These are phyloP conservation scores for Aleiodes sp. DNA, from an alignment of 1,140 invertebrate species.

Conservation along the genomic window DNA sequence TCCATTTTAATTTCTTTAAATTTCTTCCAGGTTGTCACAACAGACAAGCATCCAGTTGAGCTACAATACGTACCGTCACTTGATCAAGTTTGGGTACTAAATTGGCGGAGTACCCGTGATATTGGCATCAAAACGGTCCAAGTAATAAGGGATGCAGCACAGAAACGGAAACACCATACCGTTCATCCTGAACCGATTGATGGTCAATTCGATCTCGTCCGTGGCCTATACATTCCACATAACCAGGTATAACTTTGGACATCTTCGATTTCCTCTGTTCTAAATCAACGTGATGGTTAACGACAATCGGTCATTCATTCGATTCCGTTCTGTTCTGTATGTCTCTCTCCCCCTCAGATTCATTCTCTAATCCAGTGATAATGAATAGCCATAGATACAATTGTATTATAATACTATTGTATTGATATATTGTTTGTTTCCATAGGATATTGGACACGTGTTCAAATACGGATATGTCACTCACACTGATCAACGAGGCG, in stretches of 20 bases:
- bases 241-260: slow-evolving; percentile 63
- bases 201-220: slow-evolving; percentile 81
- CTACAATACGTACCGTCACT: slow-evolving; percentile 78
- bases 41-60: slow-evolving; percentile 79
- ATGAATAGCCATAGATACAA: no score
- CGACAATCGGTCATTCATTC: no score
- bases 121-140: slow-evolving; percentile 78
- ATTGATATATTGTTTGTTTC: slow-evolving; percentile 19
- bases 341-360: no score
- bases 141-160: slow-evolving; percentile 79
- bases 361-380: no score
- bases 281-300: no score
- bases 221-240: slow-evolving; percentile 77
- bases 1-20: neutral
- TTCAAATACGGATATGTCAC: slow-evolving; percentile 83
- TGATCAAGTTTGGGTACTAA: slow-evolving; percentile 84
- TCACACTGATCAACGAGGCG: slow-evolving; percentile 77
- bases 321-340: no score
- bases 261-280: no score
- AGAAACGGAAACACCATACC: slow-evolving; percentile 80
- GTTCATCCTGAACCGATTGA: slow-evolving; percentile 84
- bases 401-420: no score
- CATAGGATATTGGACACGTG: slow-evolving; percentile 62
- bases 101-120: slow-evolving; percentile 72
- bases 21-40: slow-evolving; percentile 72